Evolutionary conservation across 2,113 vertebrate genomes (phyloP), one percentile per base, ranked within the genome.

Genomic region (Mesembrinibis cayennensis): DNA sequence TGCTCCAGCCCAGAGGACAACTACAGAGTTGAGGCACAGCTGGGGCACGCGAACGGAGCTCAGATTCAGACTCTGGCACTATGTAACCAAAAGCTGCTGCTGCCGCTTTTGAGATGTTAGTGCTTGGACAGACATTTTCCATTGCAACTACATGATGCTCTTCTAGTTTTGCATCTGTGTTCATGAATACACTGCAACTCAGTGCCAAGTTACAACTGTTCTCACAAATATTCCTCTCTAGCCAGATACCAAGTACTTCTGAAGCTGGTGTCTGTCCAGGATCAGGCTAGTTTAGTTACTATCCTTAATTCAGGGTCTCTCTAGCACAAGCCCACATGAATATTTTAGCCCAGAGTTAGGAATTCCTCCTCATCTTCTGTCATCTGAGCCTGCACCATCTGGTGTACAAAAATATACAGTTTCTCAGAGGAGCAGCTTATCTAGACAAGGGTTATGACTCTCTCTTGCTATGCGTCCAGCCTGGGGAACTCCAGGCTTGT

Each of bases 1-100:
- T 14, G 44, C 42, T 80, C 42, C 65, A 73, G 74, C 44, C 40
- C 34, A 23, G 44, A 32, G 77, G n/a, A 67, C 23, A 66, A 0
- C 20, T 38, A 22, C 0, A 4, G 67, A 59, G 50, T 0, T 16
- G 19, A 59, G 59, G 50, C 62, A 63, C 47, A 72, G 26, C 53
- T 52, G 70, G 44, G 30, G n/a, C 40, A 44, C 13, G 2, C 1
- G 13, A 72, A 70, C 0, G 0, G 38, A 53, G 42, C 49, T 19
- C 50, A 15, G 26, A 73, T 44, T 47, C 47, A 73, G 30, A 36
- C 25, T 55, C 36, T 3, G 2, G 32, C 0, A 0, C 38, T 36
- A 8, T 0, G 8, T 21, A 55, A 79, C 73, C 81, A 76, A 82
- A 84, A 84, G 80, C 50, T 89, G 42, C 47, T 66, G 47, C 25